Base-by-base conservation (phyloP, 2,113 vertebrate genomes). In the Rhagologus leucostigma region DNA sequence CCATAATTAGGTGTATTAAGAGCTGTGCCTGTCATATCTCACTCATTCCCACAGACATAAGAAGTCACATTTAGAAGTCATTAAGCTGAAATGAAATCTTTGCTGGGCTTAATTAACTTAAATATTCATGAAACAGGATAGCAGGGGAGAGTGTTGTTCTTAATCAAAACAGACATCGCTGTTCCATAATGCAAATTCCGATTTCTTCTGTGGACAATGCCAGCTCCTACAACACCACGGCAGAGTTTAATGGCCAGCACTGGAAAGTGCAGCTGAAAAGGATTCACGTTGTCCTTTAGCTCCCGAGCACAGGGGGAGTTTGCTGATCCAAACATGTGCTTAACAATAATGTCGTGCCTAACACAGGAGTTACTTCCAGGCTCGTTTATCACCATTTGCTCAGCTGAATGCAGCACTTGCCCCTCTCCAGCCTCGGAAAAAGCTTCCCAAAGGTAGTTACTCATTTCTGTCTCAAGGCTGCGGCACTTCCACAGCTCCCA, bases 81-180 rank as follows among this genome's bases (percentile, higher is more conserved):
- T 98, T 97, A 97, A 71, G 87, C 92, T 63, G 84, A 97, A 97
- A 96, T 95, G 97, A 96, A 96, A 96, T 96, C 96, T 92, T 97
- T 87, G 93, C 89, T 27, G 67, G 93, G 95, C 96, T 97, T 98
- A 98, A 98, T 98, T 98, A 98, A 96, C 95, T 98, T 97, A 97
- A 98, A 96, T 97, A 97, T 95, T 97, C 96, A 95, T 93, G 93
- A 65, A 93, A 89, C 76, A 76, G 81, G 86, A 93, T 59, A 70
- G 81, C 71, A 80, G 70, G 64, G 87, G 90, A 62, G 92, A 88
- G 86, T 46, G 84, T 87, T 97, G 83, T 60, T 97, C 88, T 97
- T 97, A 98, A 97, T 96, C 96, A 95, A 96, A 97, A 95, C 95
- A 89, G 95, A 93, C 94, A 93, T 16, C 57, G 56, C 93, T 93